A percentile compares a stretch with the other conserved stretches of the same genome.
These are phyloP conservation scores for Chloroceryle inda DNA, from an alignment of 2,797 vertebrate genomes.

Conservation along the genomic window DNA sequence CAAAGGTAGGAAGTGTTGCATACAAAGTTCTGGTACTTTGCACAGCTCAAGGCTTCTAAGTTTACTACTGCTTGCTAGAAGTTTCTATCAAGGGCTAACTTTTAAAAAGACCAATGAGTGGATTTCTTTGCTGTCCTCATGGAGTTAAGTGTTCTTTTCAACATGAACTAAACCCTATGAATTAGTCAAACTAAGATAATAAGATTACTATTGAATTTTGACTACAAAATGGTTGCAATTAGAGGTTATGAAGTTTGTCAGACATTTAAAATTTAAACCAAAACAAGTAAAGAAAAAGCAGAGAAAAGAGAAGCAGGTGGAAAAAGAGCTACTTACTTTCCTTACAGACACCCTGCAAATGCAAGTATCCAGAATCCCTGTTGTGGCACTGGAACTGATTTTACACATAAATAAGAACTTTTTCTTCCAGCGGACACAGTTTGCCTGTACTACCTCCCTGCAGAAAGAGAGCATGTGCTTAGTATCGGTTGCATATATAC, in stretches of 20 bases:
- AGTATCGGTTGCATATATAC: background rate
- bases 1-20: background rate
- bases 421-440: conserved; percentile 93
- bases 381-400: conserved; percentile 92
- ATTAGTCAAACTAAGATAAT: background rate
- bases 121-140: background rate
- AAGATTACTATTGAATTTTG: background rate
- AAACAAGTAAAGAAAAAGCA: background rate
- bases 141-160: background rate
- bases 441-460: conserved; percentile 93
- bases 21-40: background rate
- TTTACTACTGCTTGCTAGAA: background rate
- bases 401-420: conserved; percentile 93
- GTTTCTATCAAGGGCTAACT: background rate
- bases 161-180: background rate
- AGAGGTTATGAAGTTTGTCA: background rate
- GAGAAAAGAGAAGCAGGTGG: background rate
- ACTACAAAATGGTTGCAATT: background rate
- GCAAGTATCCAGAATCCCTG: conserved; percentile 92
- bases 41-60: background rate
- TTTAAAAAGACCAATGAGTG: background rate
- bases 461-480: background rate
- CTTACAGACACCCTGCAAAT: conserved; percentile 94
- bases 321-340: conserved; percentile 83
- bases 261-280: background rate